phyloP scores from a whole-genome alignment of 2,797 vertebrate species.

The Yasuhikotakia modesta region DNA sequence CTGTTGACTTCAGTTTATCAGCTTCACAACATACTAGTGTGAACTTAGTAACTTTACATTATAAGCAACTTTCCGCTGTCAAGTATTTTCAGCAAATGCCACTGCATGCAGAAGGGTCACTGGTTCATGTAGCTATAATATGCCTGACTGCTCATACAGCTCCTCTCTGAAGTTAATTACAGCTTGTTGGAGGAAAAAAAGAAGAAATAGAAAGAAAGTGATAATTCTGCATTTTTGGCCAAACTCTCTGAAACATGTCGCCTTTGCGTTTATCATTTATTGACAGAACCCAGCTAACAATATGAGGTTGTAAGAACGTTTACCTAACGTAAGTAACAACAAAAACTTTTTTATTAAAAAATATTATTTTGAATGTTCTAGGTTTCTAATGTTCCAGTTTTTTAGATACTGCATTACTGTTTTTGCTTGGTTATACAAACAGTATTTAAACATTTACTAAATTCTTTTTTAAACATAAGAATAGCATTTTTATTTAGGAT shows the following conservation, averaged over 20 bases:
- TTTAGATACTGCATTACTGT: too few relatives aligned
- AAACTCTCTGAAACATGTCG: slow-evolving; percentile 16
- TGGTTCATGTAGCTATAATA: slow-evolving; percentile 34
- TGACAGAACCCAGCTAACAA: neutral
- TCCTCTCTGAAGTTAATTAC: slow-evolving; percentile 43
- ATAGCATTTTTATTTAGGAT: too few relatives aligned
- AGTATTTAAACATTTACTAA: too few relatives aligned
- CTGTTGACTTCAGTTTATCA: slow-evolving; percentile 12
- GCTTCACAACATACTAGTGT: neutral
- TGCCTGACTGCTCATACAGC: slow-evolving; percentile 25
- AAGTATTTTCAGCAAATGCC: neutral
- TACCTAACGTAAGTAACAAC: too few relatives aligned
- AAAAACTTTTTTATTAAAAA: too few relatives aligned
- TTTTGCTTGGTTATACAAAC: too few relatives aligned
- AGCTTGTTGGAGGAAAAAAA: slow-evolving; percentile 45
- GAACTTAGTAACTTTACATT: neutral
- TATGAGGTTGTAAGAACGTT: too few relatives aligned
- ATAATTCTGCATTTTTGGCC: slow-evolving; percentile 11
- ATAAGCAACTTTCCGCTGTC: neutral
- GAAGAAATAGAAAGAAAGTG: slow-evolving; percentile 9
- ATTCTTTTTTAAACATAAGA: too few relatives aligned
- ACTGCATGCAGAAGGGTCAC: slow-evolving; percentile 18
- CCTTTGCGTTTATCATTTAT: neutral
- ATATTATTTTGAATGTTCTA: too few relatives aligned
- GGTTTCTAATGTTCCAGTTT: too few relatives aligned